These are phyloP conservation scores for Palythoa grandis DNA, from an alignment of 92 coral and sea anemone genomes.

Conservation along the genomic window DNA sequence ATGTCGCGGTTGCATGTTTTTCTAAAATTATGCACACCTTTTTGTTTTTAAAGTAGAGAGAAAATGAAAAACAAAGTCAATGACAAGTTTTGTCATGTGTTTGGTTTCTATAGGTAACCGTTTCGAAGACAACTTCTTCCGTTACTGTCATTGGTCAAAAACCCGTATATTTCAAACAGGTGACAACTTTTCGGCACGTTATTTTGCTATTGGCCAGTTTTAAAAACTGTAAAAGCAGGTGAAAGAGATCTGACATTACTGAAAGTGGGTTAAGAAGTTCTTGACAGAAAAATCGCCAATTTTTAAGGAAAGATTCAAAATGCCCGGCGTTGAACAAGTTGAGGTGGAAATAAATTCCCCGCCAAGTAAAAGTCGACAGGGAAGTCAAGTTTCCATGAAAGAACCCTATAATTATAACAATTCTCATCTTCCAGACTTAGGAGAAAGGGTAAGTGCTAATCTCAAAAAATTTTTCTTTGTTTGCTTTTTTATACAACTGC, in stretches of 20 bases:
- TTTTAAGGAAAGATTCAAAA: slow-evolving; percentile 13
- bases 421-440: slow-evolving; percentile 9
- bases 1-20: no score
- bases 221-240: slow-evolving; percentile 25
- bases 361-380: slow-evolving; percentile 32
- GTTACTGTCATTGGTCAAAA: slow-evolving; percentile 16
- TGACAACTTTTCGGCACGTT: slow-evolving; percentile 16
- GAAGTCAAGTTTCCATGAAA: slow-evolving; percentile 32
- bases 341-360: slow-evolving; percentile 19
- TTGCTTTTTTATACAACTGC: slow-evolving; percentile 1
- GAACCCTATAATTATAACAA: background rate
- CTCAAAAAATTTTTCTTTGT: background rate
- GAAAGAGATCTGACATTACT: slow-evolving; percentile 4
- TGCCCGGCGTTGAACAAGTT: slow-evolving; percentile 32
- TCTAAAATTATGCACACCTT: no score
- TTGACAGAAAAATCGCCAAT: background rate
- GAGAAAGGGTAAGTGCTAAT: slow-evolving; percentile 27
- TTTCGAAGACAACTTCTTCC: slow-evolving; percentile 13
- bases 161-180: slow-evolving; percentile 8
- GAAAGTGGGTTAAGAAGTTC: slow-evolving; percentile 7
- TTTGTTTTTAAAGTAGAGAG: background rate
- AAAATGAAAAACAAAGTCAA: slow-evolving; percentile 7
- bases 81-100: background rate
- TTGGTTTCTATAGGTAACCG: slow-evolving; percentile 26
- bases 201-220: slow-evolving; percentile 19